phyloP scores from a whole-genome alignment of 2,113 vertebrate species.

The Mastomys coucha region DNA sequence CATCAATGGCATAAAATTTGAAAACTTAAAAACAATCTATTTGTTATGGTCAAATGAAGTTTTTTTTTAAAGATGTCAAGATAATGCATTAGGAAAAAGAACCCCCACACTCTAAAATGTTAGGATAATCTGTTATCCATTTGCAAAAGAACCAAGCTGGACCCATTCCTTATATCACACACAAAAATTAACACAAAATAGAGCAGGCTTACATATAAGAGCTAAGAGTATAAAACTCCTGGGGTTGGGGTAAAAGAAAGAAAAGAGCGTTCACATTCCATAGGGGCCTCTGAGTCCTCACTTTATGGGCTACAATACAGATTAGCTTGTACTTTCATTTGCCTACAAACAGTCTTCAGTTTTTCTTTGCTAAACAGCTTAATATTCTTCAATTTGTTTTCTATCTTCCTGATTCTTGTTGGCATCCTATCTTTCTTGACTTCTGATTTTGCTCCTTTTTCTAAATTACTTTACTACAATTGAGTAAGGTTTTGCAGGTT shows the following conservation, averaged over 20 bases:
- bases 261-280: background rate
- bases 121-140: background rate
- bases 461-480: conserved; percentile 10
- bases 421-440: background rate
- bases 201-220: conserved; percentile 4
- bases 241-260: background rate
- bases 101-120: background rate
- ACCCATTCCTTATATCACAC: background rate
- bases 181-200: conserved; percentile 43
- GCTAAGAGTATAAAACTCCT: background rate
- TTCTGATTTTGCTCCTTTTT: conserved; percentile 47
- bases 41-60: background rate
- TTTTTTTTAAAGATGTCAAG: background rate
- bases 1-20: background rate
- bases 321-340: conserved; percentile 8
- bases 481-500: background rate
- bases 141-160: background rate
- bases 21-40: background rate
- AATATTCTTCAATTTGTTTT: conserved; percentile 19
- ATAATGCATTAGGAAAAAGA: background rate
- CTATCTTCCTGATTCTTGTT: background rate
- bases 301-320: background rate
- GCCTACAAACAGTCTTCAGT: conserved; percentile 14
- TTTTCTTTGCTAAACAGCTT: conserved; percentile 11
- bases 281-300: background rate